phyloP scores from a whole-genome alignment of 2,797 vertebrate species.

The Macropodus opercularis region DNA sequence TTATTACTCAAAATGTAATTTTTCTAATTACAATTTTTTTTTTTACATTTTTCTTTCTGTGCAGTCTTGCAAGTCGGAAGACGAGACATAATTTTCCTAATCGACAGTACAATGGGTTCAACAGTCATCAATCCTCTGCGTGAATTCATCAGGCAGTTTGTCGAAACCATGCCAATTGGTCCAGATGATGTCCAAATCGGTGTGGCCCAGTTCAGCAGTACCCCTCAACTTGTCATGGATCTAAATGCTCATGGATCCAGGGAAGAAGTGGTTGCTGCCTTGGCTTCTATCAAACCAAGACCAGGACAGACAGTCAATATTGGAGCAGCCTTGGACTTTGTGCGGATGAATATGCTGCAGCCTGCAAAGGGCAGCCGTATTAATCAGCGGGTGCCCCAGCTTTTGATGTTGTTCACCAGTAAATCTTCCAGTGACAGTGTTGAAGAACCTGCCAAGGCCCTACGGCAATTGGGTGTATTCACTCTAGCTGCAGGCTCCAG shows the following conservation, averaged over 20 bases:
- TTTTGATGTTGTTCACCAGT: slow-evolving; percentile 88
- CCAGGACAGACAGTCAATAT: slow-evolving; percentile 78
- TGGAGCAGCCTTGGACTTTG: slow-evolving; percentile 88
- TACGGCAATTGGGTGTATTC: slow-evolving; percentile 84
- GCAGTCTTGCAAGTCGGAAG: slow-evolving; percentile 88
- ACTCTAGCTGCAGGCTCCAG: slow-evolving; percentile 84
- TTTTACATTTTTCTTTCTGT: too few species aligned
- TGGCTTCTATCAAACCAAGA: slow-evolving; percentile 81
- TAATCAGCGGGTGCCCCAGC: slow-evolving; percentile 83
- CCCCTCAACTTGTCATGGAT: slow-evolving; percentile 85
- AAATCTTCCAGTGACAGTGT: slow-evolving; percentile 89
- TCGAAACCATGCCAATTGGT: slow-evolving; percentile 88
- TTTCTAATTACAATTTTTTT: too few species aligned
- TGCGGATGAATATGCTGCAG: slow-evolving; percentile 85
- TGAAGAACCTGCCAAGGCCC: slow-evolving; percentile 73
- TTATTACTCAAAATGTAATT: not conserved
- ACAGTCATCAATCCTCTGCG: slow-evolving; percentile 80
- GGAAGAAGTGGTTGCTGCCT: slow-evolving; percentile 68
- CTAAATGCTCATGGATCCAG: slow-evolving; percentile 82
- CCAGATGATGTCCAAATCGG: slow-evolving; percentile 89
- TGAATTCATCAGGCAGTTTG: slow-evolving; percentile 86
- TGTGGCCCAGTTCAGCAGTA: slow-evolving; percentile 84
- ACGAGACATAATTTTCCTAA: slow-evolving; percentile 95
- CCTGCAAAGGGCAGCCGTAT: slow-evolving; percentile 85
- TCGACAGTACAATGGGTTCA: slow-evolving; percentile 90